phyloP scores from a whole-genome alignment of 1,140 invertebrate genomes.

The Aphis craccivora region DNA sequence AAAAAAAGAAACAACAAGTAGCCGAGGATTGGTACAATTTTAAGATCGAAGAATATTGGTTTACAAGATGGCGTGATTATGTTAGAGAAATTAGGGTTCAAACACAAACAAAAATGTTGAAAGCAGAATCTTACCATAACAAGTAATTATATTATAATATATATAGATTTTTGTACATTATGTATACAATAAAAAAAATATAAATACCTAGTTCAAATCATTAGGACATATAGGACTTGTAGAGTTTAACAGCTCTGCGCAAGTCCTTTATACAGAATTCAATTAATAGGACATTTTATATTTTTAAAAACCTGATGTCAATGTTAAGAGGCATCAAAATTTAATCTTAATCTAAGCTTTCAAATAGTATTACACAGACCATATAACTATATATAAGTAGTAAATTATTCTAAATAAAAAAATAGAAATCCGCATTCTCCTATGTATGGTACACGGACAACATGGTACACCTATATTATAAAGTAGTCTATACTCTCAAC shows the following conservation, averaged over 20 bases:
- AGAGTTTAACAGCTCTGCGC: not conserved
- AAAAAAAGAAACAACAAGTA: slow-evolving; percentile 54
- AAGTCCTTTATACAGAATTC: not conserved
- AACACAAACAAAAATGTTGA: slow-evolving; percentile 10
- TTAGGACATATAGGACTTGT: not conserved
- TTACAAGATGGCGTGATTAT: slow-evolving; percentile 41
- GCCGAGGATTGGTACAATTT: slow-evolving; percentile 54
- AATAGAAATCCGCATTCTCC: no score
- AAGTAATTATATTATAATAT: slow-evolving; percentile 37
- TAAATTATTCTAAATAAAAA: not conserved
- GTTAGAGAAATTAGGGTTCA: not conserved
- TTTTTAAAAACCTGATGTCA: no score
- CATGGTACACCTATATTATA: no score
- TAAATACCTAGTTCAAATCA: no score
- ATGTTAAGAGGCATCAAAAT: not conserved
- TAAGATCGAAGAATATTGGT: slow-evolving; percentile 46
- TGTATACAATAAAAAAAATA: not conserved
- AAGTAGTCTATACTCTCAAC: no score
- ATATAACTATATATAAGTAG: not conserved
- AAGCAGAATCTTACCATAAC: slow-evolving; percentile 53
- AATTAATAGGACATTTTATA: not conserved
- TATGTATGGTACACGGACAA: no score
- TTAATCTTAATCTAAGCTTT: not conserved
- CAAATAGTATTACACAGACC: not conserved
- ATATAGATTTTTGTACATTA: not conserved